Evolutionary conservation across 2,888 invertebrate species (phyloP), one percentile per base, ranked within the genome.

Genomic region (Cybosia mesomella): DNA sequence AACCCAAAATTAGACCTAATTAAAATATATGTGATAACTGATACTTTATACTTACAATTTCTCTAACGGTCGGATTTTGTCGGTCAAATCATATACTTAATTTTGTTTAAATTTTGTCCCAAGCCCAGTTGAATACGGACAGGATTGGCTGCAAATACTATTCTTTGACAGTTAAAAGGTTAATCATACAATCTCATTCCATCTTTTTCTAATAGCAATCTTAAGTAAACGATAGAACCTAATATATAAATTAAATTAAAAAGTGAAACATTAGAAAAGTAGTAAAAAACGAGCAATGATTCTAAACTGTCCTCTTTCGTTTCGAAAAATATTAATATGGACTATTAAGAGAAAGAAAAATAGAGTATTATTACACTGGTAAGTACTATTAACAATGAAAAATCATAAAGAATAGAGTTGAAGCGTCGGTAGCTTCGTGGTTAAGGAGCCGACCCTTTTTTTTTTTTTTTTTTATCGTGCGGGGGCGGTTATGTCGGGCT

Each of bases 201-300:
- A 39, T 59, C 59, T 59, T 59, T 59, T 39, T 59, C 39, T 59
- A 59, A 39, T 22, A 22, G 58, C 34, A 13, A 34, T 58, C 36
- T 22, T 13, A 15, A 13, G 21, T 21, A 58, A 58, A 36, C 7
- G 0, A 36, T 21, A 34, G 8, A 49, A 43, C n/a, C n/a, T n/a
- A n/a, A 49, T 18, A 7, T 43, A n/a, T 49, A 49, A n/a, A 49
- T 18, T 49, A 18, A 49, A 49, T 8, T n/a, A n/a, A 49, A 1
- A 18, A n/a, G 49, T 49, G 49, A 49, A 49, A n/a, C 9, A 49
- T 49, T n/a, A 49, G 49, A 49, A 49, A 49, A 49, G n/a, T 43
- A 43, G 18, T 49, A 2, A n/a, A 49, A n/a, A n/a, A 8, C n/a
- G n/a, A n/a, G 49, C n/a, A n/a, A n/a, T n/a, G 49, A 49, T 49